Base-by-base conservation (phyloP, 1,140 invertebrate genomes). In the Lethrus apterus region DNA sequence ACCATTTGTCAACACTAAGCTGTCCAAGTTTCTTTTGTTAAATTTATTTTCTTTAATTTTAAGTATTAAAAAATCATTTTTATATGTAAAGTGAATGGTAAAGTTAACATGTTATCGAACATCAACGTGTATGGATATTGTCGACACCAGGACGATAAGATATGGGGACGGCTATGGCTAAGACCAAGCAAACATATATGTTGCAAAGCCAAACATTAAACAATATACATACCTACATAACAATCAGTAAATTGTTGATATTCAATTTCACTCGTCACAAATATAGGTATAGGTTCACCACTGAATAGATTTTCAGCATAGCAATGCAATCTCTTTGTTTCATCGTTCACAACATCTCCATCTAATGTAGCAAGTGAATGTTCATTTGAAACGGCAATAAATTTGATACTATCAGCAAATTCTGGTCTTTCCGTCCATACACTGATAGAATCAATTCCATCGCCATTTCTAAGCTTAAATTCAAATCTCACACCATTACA, bases 361-460 rank as follows among this genome's bases (percentile, higher is more conserved):
- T 65, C 66, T 50, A 60, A 62, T 64, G 63, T 62, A 44, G 64
- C 72, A 31, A 76, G 66, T 48, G 76, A 68, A 67, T 74, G 76
- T 29, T 63, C 66, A 38, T 57, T 59, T 42, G 67, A 71, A 2
- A 85, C 62, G 4, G 75, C 74, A 8, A 86, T 49, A 60, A 83
- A 86, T 52, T 78, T 70, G 0, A 75, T 78, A 60, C 83, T 73
- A 57, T 80, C 74, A 1, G 93, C 66, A 56, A 78, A 74, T 68
- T 93, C 88, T 24, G 89, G 86, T 46, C 73, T 70, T 10, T 72
- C 58, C 3, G 86, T 92, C 87, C 91, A 95, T 4, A 93, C 65
- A 18, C 75, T 73, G 23, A 84, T 50, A 30, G 60, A 55, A 55
- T 62, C 70, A 2, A 59, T 54, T n/a, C 59, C 60, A 46, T 71